Evolutionary conservation across 2,113 vertebrate species (phyloP).

Genomic region (Ochotona curzoniae): DNA sequence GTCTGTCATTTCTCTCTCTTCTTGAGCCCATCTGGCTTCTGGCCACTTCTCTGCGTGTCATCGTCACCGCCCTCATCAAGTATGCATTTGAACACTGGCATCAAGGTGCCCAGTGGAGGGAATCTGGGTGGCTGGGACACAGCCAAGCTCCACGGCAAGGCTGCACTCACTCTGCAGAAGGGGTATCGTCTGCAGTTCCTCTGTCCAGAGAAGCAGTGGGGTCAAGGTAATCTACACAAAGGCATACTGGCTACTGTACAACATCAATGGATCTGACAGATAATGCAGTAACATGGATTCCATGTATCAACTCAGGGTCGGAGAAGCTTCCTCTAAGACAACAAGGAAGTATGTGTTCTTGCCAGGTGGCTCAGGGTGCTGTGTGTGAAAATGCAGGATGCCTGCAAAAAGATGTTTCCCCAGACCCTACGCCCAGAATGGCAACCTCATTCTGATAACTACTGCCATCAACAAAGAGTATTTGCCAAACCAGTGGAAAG

Average conservation of each 20-base stretch:
- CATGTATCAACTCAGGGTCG: slow-evolving; percentile 29
- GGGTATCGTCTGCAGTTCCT: background rate
- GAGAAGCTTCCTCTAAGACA: background rate
- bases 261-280: slow-evolving; percentile 41
- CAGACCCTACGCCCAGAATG: background rate
- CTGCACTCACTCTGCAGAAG: background rate
- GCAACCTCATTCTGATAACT: slow-evolving; percentile 42
- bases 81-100: background rate
- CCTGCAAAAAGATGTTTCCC: slow-evolving; percentile 40
- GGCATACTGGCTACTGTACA: background rate
- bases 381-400: background rate
- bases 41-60: background rate
- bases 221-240: slow-evolving; percentile 32
- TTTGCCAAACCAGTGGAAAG: too few relatives aligned
- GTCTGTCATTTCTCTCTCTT: background rate
- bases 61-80: background rate
- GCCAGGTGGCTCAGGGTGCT: background rate
- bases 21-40: background rate
- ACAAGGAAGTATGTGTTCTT: background rate
- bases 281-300: background rate
- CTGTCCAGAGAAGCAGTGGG: background rate
- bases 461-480: slow-evolving; percentile 11
- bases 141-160: background rate
- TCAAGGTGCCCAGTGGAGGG: background rate
- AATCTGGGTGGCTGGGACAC: background rate